phyloP scores from a whole-genome alignment of 2,797 vertebrate species.

The Tapirus indicus region DNA sequence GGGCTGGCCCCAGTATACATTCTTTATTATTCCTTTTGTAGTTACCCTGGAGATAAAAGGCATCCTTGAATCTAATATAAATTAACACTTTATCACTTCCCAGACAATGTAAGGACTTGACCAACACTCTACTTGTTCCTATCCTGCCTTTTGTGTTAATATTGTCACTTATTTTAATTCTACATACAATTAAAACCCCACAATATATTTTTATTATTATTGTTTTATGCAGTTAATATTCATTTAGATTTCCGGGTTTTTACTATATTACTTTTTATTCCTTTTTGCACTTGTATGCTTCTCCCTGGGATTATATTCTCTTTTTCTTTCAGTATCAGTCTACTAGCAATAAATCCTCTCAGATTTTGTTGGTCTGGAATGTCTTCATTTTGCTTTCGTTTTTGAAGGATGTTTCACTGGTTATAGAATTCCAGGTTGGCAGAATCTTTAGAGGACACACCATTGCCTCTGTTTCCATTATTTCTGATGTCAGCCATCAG shows the following conservation, averaged over 20 bases:
- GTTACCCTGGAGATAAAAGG: constrained; percentile 5
- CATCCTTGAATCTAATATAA: neutral
- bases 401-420: neutral
- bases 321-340: neutral
- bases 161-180: neutral
- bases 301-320: neutral
- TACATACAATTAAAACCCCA: neutral
- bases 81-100: neutral
- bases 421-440: neutral
- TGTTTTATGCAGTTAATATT: neutral
- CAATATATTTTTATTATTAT: neutral
- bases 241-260: neutral
- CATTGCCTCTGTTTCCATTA: neutral
- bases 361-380: neutral
- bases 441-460: neutral
- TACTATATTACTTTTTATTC: neutral
- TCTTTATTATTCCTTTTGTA: constrained; percentile 35
- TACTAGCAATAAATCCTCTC: neutral
- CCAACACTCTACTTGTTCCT: neutral
- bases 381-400: constrained; percentile 10
- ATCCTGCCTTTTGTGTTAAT: neutral
- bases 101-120: neutral
- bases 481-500: neutral
- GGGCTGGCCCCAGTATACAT: neutral
- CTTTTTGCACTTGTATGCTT: neutral